Conservation (phyloP, 2,797 vertebrate species). For the Sebastes oblongus region DNA sequence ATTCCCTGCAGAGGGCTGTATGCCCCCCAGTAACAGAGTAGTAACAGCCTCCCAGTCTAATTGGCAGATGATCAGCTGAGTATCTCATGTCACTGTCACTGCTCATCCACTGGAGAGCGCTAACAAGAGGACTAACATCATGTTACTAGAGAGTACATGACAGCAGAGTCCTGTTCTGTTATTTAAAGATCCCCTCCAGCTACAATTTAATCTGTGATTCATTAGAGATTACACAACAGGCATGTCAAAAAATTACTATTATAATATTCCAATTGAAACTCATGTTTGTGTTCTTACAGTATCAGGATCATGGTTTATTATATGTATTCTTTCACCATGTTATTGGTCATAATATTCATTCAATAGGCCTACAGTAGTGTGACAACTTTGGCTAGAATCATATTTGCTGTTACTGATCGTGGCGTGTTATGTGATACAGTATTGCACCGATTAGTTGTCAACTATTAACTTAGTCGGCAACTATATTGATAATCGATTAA, state of each 20-base stretch:
- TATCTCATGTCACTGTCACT: neutral
- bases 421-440: neutral
- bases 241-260: neutral
- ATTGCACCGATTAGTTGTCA: neutral
- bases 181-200: neutral
- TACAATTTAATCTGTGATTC: neutral
- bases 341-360: neutral
- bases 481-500: no score
- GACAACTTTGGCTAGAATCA: neutral
- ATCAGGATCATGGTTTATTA: neutral
- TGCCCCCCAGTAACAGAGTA: neutral
- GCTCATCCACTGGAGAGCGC: conserved; percentile 43
- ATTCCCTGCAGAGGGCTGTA: neutral
- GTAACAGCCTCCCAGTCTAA: neutral
- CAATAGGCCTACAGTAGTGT: no score
- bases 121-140: neutral
- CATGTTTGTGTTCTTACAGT: neutral
- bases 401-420: neutral
- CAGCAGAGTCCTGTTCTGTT: neutral
- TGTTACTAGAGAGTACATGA: neutral
- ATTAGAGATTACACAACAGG: neutral
- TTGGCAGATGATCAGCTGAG: neutral
- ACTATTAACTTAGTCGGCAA: no score
- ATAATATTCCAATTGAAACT: neutral
- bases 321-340: neutral